These are phyloP conservation scores for Musca domestica DNA, from an alignment of 1,140 invertebrate genomes.

Conservation along the genomic window DNA sequence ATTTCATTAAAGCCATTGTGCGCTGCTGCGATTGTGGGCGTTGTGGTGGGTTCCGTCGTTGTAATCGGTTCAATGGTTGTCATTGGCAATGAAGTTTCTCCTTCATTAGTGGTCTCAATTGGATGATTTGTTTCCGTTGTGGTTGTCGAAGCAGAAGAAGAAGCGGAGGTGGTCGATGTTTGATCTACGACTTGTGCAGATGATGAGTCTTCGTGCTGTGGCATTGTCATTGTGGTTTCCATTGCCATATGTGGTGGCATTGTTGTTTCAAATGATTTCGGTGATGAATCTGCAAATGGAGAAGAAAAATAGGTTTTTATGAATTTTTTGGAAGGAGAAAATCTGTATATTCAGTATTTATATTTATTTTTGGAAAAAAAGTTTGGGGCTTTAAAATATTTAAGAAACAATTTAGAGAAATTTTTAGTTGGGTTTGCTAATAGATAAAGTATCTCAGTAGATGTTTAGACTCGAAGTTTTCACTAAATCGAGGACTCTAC, in stretches of 20 bases:
- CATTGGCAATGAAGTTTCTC: conserved; percentile 32
- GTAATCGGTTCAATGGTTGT: conserved; percentile 49
- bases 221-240: conserved; percentile 14
- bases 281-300: conserved; percentile 10
- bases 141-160: background rate
- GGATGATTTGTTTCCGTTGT: conserved; percentile 22
- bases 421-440: too few species aligned
- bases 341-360: too few species aligned
- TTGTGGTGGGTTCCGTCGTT: conserved; percentile 49
- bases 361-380: too few species aligned
- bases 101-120: conserved; percentile 20
- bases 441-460: too few species aligned
- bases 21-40: conserved; percentile 30
- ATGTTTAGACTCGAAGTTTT: too few species aligned
- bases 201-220: background rate
- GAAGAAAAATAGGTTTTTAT: background rate
- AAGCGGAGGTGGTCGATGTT: background rate
- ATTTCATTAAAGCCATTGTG: conserved; percentile 5
- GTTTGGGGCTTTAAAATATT: too few species aligned
- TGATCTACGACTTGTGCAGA: background rate
- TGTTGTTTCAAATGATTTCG: conserved; percentile 7
- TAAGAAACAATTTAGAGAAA: too few species aligned
- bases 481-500: too few species aligned
- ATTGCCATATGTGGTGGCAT: conserved; percentile 6
- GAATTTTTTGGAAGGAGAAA: too few species aligned